Percentiles rank a stretch among this genome's conserved stretches.
These are phyloP conservation scores for Aphodius sticticus DNA, from an alignment of 2,888 invertebrate species.

Conservation along the genomic window DNA sequence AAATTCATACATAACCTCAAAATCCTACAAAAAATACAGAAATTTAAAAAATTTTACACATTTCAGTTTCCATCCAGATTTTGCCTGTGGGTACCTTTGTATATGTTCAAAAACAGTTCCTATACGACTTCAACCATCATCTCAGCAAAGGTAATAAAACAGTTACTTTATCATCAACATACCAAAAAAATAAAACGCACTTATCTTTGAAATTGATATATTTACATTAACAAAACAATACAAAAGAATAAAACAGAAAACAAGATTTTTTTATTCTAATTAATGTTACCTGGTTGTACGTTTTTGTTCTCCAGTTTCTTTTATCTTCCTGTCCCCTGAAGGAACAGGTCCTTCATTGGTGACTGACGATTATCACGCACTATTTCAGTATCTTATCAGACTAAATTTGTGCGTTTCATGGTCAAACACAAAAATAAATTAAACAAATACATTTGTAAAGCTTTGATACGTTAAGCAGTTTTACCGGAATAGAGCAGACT, in stretches of 20 bases:
- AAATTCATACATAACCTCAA: too few species aligned
- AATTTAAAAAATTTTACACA: too few species aligned
- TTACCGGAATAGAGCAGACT: not conserved
- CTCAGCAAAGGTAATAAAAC: too few species aligned
- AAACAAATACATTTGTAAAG: not conserved
- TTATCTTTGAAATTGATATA: not conserved
- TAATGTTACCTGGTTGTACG: not conserved
- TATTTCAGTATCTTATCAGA: not conserved
- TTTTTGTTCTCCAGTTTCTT: not conserved
- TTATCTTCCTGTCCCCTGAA: not conserved
- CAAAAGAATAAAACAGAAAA: not conserved
- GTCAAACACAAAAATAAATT: not conserved
- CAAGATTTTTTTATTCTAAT: not conserved
- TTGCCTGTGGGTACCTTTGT: too few species aligned
- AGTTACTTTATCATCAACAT: not conserved
- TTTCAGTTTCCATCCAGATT: too few species aligned
- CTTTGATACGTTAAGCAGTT: not conserved
- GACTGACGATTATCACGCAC: not conserved
- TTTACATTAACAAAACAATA: constrained; percentile 4
- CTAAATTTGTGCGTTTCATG: not conserved
- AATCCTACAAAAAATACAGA: too few species aligned
- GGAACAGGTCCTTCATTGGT: not conserved
- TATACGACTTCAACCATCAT: too few species aligned
- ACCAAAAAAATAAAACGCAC: not conserved
- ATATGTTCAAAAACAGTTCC: too few species aligned